These are phyloP conservation scores for Calephelis nemesis DNA, from an alignment of 1,140 invertebrate species.

Conservation along the genomic window DNA sequence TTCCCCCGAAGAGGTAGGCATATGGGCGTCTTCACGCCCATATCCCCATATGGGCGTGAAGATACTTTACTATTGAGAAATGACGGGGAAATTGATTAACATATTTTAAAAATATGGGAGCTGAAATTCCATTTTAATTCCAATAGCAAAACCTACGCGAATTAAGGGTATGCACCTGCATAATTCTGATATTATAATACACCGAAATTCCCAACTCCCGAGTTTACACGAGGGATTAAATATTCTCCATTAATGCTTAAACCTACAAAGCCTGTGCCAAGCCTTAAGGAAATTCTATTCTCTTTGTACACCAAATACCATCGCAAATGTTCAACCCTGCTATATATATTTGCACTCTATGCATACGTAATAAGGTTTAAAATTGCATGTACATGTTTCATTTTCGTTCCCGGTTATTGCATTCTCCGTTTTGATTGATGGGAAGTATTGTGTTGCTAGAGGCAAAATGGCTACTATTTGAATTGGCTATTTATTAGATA, in stretches of 20 bases:
- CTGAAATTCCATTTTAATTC: too few relatives aligned
- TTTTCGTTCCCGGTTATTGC: constrained; percentile 8
- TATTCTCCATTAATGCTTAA: constrained; percentile 1
- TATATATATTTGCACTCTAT: background rate
- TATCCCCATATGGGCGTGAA: too few relatives aligned
- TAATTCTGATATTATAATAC: too few relatives aligned
- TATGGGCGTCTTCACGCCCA: too few relatives aligned
- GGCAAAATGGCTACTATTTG: background rate
- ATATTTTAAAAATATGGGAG: too few relatives aligned
- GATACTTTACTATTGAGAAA: too few relatives aligned
- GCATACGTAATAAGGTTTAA: constrained; percentile 6
- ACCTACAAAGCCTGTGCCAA: constrained; percentile 1
- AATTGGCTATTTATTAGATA: background rate
- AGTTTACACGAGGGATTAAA: background rate
- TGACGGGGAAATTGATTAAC: too few relatives aligned
- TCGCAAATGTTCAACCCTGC: background rate
- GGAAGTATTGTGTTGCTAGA: background rate
- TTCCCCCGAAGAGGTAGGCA: too few relatives aligned
- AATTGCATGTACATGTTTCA: constrained; percentile 4
- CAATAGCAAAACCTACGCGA: too few relatives aligned
- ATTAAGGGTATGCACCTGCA: too few relatives aligned
- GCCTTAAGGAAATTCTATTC: constrained; percentile 17
- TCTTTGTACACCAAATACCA: constrained; percentile 5
- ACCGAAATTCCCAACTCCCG: too few relatives aligned
- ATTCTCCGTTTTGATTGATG: constrained; percentile 14